A percentile compares a stretch with the other conserved stretches of the same genome.
These are phyloP conservation scores for Podilymbus podiceps DNA, from an alignment of 2,113 vertebrate genomes.

Conservation along the genomic window DNA sequence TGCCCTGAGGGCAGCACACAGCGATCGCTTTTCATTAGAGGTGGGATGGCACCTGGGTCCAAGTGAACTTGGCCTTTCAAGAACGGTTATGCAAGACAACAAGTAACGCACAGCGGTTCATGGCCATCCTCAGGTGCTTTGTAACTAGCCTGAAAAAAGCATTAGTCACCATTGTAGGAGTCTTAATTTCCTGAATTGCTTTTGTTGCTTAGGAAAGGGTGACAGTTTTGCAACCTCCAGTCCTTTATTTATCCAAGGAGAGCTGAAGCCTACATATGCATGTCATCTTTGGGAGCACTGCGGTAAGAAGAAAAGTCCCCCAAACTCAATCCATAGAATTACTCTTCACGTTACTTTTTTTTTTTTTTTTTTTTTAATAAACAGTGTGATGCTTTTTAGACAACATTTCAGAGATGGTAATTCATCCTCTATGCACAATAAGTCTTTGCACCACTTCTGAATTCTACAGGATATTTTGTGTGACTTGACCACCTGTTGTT, in stretches of 20 bases:
- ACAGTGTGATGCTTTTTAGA: neutral
- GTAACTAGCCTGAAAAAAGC: neutral
- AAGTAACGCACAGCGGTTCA: neutral
- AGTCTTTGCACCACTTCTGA: neutral
- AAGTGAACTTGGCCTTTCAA: neutral
- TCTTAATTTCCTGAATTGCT: neutral
- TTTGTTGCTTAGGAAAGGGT: neutral
- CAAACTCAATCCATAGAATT: neutral
- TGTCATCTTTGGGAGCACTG: neutral
- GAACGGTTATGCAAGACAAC: neutral
- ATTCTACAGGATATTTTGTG: neutral
- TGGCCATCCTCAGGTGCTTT: rapidly evolving
- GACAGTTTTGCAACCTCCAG: neutral
- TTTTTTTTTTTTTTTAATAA: neutral
- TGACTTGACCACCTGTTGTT: slow-evolving; percentile 15
- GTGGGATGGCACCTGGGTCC: neutral
- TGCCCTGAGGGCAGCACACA: neutral
- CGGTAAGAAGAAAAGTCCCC: neutral
- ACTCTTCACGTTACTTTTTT: rapidly evolving
- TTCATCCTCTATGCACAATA: neutral
- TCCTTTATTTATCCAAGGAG: neutral
- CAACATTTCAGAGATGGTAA: neutral
- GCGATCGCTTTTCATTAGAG: neutral
- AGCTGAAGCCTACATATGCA: rapidly evolving
- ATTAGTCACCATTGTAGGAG: neutral